Percentiles rank a stretch among this genome's conserved stretches.
These are phyloP conservation scores for Lochmaea crataegi DNA, from an alignment of 2,888 invertebrate species.

Conservation along the genomic window DNA sequence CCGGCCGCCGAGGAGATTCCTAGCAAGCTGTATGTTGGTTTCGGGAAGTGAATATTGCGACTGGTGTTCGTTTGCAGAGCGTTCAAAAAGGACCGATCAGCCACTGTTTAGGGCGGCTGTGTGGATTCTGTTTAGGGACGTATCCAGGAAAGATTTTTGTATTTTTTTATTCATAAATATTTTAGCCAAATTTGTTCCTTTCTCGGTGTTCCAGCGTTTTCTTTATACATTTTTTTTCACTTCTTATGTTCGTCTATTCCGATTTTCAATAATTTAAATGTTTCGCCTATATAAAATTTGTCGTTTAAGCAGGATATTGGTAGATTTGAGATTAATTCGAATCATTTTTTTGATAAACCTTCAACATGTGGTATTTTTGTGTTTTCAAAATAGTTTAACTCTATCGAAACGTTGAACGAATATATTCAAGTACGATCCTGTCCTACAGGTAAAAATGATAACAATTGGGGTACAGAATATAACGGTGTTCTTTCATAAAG, in stretches of 20 bases:
- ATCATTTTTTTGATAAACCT: too few species aligned
- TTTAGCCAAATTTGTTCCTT: too few species aligned
- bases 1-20: not conserved
- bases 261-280: too few species aligned
- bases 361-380: too few species aligned
- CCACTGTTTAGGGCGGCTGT: slow-evolving; percentile 15
- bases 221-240: too few species aligned
- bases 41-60: slow-evolving; percentile 19
- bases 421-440: not conserved
- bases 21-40: slow-evolving; percentile 7
- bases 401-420: not conserved
- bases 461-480: slow-evolving; percentile 23
- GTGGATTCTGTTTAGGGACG: slow-evolving; percentile 10
- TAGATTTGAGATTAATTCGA: too few species aligned
- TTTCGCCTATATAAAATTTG: too few species aligned
- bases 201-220: too few species aligned
- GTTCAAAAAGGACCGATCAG: not conserved
- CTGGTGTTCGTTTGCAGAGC: slow-evolving; percentile 9
- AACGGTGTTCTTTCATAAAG: slow-evolving; percentile 23
- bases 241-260: too few species aligned
- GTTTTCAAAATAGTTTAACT: too few species aligned
- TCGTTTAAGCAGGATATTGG: too few species aligned
- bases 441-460: slow-evolving; percentile 22
- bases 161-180: too few species aligned
- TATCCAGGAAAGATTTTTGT: slow-evolving; percentile 2